Conservation (phyloP, 2,888 invertebrate species). For the Heliconius hortense region DNA sequence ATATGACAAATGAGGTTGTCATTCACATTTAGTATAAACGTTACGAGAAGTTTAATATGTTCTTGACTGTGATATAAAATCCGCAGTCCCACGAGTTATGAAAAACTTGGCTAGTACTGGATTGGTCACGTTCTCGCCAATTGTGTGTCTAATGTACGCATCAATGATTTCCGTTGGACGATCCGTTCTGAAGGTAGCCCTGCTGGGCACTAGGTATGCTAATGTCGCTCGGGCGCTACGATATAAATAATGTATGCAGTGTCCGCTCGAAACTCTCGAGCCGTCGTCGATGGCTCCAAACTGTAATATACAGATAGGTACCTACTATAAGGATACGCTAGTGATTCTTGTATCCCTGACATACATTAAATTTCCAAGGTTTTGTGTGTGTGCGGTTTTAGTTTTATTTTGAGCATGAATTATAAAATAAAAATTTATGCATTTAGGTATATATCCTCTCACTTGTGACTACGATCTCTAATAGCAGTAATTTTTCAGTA, state of each 20-base stretch:
- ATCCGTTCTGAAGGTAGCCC: constrained; percentile 24
- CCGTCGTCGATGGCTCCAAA: constrained; percentile 27
- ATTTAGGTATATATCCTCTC: background rate
- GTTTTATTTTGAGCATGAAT: background rate
- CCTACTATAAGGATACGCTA: constrained; percentile 9
- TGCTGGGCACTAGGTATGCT: constrained; percentile 44
- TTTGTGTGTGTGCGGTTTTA: constrained; percentile 9
- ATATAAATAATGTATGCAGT: constrained; percentile 59
- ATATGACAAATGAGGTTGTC: background rate
- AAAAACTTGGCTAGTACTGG: background rate
- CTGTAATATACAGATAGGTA: constrained; percentile 26
- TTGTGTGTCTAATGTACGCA: constrained; percentile 31
- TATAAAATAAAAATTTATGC: background rate
- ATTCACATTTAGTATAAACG: background rate
- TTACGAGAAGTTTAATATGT: background rate
- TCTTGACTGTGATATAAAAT: background rate
- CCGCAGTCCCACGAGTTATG: background rate
- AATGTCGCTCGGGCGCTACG: constrained; percentile 42
- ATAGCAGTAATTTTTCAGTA: background rate
- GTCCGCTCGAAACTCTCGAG: constrained; percentile 29
- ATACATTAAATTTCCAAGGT: constrained; percentile 24
- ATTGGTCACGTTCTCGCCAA: constrained; percentile 14
- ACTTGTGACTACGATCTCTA: background rate
- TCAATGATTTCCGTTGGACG: constrained; percentile 30
- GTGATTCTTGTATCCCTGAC: constrained; percentile 28